Base-by-base conservation (phyloP, 2,113 vertebrate species). In the Lichenostomus cassidix region DNA sequence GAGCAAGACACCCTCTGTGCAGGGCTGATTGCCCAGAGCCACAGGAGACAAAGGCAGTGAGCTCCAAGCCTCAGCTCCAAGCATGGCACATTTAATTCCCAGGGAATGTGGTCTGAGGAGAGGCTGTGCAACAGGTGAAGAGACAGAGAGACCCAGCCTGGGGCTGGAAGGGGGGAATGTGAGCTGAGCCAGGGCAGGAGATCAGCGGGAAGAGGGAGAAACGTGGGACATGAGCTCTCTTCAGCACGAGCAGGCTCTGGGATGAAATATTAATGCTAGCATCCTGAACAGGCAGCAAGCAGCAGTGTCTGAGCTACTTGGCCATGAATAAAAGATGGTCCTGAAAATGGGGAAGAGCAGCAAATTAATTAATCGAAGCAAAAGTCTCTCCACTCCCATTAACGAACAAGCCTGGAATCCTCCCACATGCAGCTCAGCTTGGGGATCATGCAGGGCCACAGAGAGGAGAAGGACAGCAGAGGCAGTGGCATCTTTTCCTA, bases 271-370 rank as follows among this genome's bases (percentile, higher is more conserved):
- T 98, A 95, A 98, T 97, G 96, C 59, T 53, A 35, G 27, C 14
- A 74, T 96, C 96, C 94, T 87, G 75, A 97, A 93, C 93, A 96
- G 95, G 96, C 90, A 35, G 93, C 92, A 92, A 95, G 91, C 88
- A 83, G 80, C 41, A 0, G 79, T 52, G 86, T 68, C 96, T 93
- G 94, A 16, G 23, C 92, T 25, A 39, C 90, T 96, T 93, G 91
- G 92, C 94, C 95, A 98, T 97, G 97, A 98, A 98, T 98, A 98
- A 98, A 98, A 98, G 96, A 97, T 97, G 95, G 97, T 76, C 53
- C 53, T 31, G 96, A 97, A 96, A 94, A 97, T 87, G 90, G 80
- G 94, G 83, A 96, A 84, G 89, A 96, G 96, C 96, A 90, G 97
- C 95, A 96, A 98, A 97, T 97, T 98, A 98, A 98, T 98, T 98